These are phyloP conservation scores for Coracopsis vasa DNA, from an alignment of 2,113 vertebrate genomes.

Conservation along the genomic window DNA sequence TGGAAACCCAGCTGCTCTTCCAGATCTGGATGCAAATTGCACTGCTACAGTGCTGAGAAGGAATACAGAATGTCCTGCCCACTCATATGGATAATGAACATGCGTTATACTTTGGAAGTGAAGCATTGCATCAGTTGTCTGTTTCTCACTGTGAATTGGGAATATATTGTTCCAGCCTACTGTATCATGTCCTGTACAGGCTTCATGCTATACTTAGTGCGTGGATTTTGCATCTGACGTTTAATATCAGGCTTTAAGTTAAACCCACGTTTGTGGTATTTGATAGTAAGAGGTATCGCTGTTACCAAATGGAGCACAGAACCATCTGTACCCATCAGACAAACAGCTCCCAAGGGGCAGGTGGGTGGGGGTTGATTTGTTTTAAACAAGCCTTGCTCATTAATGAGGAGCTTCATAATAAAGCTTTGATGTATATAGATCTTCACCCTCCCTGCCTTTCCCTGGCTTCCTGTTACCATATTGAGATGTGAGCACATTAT, in stretches of 20 bases:
- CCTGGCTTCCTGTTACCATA: neutral
- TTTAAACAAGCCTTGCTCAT: neutral
- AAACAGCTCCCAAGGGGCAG: neutral
- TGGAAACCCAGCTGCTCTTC: neutral
- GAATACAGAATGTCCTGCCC: neutral
- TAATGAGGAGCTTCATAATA: neutral
- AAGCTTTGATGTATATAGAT: neutral
- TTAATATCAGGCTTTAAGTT: neutral
- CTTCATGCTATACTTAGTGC: neutral
- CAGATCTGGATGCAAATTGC: neutral
- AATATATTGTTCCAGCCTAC: neutral
- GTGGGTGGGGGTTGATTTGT: neutral
- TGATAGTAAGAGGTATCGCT: neutral
- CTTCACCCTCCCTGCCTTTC: neutral
- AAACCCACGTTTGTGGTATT: neutral
- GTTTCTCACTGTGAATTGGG: neutral
- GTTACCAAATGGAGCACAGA: neutral
- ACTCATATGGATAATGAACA: neutral
- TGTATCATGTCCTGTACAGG: neutral
- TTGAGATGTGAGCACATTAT: neutral
- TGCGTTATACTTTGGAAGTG: neutral
- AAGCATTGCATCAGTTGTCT: neutral
- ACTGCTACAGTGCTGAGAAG: neutral
- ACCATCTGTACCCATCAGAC: neutral
- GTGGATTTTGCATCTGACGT: neutral